Conservation (phyloP, 2,797 vertebrate genomes). For the Podarcis lilfordi region DNA sequence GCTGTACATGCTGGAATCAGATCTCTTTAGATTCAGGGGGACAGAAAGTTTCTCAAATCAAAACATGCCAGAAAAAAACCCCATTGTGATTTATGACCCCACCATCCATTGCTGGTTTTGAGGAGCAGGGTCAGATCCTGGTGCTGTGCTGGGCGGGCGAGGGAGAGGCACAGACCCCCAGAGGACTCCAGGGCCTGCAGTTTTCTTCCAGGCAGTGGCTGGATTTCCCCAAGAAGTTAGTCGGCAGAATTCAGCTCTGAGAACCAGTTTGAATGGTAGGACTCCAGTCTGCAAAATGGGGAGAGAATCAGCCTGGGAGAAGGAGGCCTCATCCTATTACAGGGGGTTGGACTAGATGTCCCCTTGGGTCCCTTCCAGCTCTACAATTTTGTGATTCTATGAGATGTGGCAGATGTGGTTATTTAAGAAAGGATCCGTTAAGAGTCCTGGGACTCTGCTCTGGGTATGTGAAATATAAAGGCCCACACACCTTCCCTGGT, state of each 20-base stretch:
- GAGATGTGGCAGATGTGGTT: no score
- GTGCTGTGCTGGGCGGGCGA: neutral
- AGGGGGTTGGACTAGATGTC: no score
- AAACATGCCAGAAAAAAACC: no score
- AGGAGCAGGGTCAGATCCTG: neutral
- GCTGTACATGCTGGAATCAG: neutral
- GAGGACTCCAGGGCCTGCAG: neutral
- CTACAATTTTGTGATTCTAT: no score
- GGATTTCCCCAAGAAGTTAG: neutral
- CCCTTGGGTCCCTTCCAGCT: no score
- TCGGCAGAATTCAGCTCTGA: neutral
- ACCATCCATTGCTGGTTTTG: neutral
- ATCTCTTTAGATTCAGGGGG: no score
- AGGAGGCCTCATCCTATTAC: neutral
- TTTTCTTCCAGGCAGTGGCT: neutral
- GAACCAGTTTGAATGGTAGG: neutral
- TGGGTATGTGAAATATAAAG: neutral
- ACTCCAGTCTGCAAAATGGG: neutral
- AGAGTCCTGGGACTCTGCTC: no score
- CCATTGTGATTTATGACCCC: no score
- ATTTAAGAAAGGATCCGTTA: neutral
- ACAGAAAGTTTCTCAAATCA: neutral
- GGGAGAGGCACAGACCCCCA: no score
- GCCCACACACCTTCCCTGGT: no score
- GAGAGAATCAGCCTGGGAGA: neutral